Evolutionary conservation across 2,113 vertebrate genomes (phyloP).

Genomic region (Rafetus swinhoei): DNA sequence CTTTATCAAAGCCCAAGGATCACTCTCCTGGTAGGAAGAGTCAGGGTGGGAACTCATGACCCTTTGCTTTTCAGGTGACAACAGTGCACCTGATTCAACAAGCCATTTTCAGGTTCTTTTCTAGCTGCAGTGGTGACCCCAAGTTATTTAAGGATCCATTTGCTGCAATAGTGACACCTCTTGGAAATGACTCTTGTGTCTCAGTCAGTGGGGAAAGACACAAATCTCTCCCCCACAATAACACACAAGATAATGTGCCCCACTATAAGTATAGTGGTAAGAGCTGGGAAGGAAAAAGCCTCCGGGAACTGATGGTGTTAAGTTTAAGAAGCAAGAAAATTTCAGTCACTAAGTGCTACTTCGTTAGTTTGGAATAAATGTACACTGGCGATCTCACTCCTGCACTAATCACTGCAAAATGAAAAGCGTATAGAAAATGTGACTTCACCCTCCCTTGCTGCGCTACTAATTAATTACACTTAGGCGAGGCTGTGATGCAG

Average conservation of each 20-base stretch:
- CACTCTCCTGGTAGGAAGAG: not conserved
- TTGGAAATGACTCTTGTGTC: not conserved
- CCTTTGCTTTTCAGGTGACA: not conserved
- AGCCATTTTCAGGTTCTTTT: not conserved
- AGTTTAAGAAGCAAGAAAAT: slow-evolving; percentile 43
- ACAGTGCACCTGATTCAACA: not conserved
- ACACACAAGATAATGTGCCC: not conserved
- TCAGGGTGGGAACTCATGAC: rapidly evolving
- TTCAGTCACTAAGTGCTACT: slow-evolving; percentile 69
- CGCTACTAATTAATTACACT: not conserved
- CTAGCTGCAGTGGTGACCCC: not conserved
- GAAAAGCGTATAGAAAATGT: not conserved
- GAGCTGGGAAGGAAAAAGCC: not conserved
- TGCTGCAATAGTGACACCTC: rapidly evolving
- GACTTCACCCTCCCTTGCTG: not conserved
- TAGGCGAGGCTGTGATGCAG: not conserved
- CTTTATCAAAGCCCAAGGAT: rapidly evolving
- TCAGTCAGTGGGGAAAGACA: no score
- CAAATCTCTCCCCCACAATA: not conserved
- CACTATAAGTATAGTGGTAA: not conserved
- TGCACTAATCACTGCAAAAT: not conserved
- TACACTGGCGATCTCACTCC: slow-evolving; percentile 18
- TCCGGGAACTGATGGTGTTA: not conserved
- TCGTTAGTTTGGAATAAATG: slow-evolving; percentile 22
- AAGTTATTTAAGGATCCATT: rapidly evolving